phyloP scores from a whole-genome alignment of 2,113 vertebrate genomes.

The Lota lota region DNA sequence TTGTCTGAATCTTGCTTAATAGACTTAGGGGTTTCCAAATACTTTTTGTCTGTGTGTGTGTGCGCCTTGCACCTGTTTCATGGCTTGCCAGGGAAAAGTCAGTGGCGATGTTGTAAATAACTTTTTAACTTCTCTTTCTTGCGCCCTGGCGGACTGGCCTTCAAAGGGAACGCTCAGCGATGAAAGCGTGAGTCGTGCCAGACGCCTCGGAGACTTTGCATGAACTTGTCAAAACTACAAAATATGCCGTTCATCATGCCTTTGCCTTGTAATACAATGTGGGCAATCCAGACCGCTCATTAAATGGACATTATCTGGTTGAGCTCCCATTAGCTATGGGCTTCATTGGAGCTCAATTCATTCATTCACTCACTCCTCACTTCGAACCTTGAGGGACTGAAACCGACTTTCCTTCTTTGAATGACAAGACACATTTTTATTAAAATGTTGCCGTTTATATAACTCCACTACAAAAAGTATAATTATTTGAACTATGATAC shows the following conservation, averaged over 20 bases:
- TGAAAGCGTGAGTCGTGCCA: conserved; percentile 27
- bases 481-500: conserved; percentile 72
- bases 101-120: conserved; percentile 17
- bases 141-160: conserved; percentile 27
- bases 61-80: conserved; percentile 48
- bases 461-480: conserved; percentile 78
- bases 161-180: not conserved
- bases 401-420: not conserved
- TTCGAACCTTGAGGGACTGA: not conserved
- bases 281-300: conserved; percentile 37
- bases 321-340: conserved; percentile 27
- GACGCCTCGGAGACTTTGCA: conserved; percentile 32
- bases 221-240: conserved; percentile 39
- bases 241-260: conserved; percentile 34
- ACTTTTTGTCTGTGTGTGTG: conserved; percentile 23
- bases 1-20: conserved; percentile 27
- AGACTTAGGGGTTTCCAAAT: conserved; percentile 24
- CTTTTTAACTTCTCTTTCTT: conserved; percentile 38
- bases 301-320: conserved; percentile 30
- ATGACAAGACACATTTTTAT: conserved; percentile 34
- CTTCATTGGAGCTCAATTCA: not conserved
- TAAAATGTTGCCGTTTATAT: conserved; percentile 69
- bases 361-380: not conserved
- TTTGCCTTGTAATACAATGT: conserved; percentile 12
- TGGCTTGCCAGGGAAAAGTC: conserved; percentile 29